Conservation (phyloP, 1,140 invertebrate species). For the Drosophila equinoxialis region DNA sequence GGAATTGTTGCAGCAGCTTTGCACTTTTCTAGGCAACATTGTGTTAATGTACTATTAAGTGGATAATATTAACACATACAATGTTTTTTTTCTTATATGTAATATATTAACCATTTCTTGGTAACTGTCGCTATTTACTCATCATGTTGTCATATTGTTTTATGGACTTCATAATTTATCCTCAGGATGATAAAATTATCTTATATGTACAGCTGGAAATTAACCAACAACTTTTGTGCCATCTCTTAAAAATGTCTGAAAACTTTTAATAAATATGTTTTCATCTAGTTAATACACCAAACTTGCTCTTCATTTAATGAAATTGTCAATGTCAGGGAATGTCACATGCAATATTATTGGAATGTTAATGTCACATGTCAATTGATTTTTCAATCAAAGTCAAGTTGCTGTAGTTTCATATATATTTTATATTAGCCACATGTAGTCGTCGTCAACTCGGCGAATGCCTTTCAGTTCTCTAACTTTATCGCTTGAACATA, state of each 20-base stretch:
- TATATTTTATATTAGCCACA: neutral
- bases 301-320: neutral
- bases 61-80: neutral
- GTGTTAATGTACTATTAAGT: conserved; percentile 2
- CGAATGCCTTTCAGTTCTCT: neutral
- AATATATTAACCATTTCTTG: too few relatives aligned
- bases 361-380: conserved; percentile 5
- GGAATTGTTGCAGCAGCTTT: neutral
- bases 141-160: too few relatives aligned
- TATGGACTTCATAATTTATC: too few relatives aligned
- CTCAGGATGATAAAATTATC: too few relatives aligned
- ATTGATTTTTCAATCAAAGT: conserved; percentile 12
- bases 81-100: too few relatives aligned
- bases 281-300: neutral
- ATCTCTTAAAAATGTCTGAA: neutral
- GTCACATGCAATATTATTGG: conserved; percentile 2
- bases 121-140: too few relatives aligned
- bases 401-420: neutral
- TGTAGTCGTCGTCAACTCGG: neutral
- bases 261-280: conserved; percentile 2
- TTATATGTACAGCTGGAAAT: too few relatives aligned
- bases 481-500: conserved; percentile 9
- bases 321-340: conserved; percentile 6
- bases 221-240: too few relatives aligned
- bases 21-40: neutral